These are phyloP conservation scores for Myanophis thanlyinensis DNA, from an alignment of 2,113 vertebrate species.

Conservation along the genomic window DNA sequence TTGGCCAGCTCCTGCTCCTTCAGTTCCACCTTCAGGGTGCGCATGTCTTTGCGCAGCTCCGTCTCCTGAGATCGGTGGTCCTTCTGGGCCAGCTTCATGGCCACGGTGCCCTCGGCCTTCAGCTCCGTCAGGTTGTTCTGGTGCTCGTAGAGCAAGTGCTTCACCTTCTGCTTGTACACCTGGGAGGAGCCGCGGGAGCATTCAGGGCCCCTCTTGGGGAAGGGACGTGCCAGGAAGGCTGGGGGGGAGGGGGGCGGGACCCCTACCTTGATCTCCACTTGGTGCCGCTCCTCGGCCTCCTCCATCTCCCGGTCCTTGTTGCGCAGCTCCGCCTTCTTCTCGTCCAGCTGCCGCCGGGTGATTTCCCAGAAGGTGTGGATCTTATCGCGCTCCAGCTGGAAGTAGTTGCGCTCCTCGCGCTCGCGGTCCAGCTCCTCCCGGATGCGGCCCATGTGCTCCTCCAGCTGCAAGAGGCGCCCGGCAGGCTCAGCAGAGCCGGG, in stretches of 20 bases:
- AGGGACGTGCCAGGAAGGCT: too few relatives aligned
- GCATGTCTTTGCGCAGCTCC: constrained; percentile 67
- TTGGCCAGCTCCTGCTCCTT: constrained; percentile 80
- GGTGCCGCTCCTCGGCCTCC: constrained; percentile 83
- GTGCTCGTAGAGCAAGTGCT: constrained; percentile 90
- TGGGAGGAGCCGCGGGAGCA: constrained; percentile 1
- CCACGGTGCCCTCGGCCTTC: constrained; percentile 68
- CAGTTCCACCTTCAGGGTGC: constrained; percentile 65
- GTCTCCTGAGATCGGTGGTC: constrained; percentile 77
- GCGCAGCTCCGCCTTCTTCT: constrained; percentile 78
- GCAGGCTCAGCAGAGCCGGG: too few relatives aligned
- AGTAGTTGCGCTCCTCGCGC: constrained; percentile 89
- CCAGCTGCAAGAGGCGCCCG: constrained; percentile 70
- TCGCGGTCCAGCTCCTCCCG: constrained; percentile 88
- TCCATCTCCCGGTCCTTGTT: constrained; percentile 84
- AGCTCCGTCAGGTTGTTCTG: constrained; percentile 84
- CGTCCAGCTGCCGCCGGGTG: constrained; percentile 80
- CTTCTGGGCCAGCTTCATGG: constrained; percentile 72
- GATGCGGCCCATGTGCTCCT: constrained; percentile 76
- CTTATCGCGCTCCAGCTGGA: constrained; percentile 88
- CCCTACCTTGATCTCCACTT: constrained; percentile 88
- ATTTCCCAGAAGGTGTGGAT: constrained; percentile 87
- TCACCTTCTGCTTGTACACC: constrained; percentile 95
- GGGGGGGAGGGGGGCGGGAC: accelerated
- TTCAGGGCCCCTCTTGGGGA: too few relatives aligned